phyloP scores from a whole-genome alignment of 1,140 invertebrate genomes.

The Cotesia vestalis region DNA sequence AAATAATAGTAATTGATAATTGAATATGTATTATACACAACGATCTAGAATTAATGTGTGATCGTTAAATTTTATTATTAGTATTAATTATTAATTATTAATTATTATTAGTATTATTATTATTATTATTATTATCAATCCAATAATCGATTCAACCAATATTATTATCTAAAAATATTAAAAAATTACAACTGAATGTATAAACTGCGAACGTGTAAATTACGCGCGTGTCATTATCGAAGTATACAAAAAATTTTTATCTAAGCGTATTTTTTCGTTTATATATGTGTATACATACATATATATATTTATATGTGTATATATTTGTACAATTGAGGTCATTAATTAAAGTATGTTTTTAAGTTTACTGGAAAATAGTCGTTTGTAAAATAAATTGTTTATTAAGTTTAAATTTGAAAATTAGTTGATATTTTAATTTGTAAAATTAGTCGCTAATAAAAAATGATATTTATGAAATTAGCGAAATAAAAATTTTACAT shows the following conservation, averaged over 20 bases:
- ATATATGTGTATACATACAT: constrained; percentile 29
- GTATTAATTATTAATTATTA: neutral
- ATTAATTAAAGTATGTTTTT: too few species aligned
- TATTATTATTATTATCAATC: neutral
- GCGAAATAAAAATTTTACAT: too few species aligned
- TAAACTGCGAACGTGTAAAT: constrained; percentile 35
- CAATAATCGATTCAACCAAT: constrained; percentile 23
- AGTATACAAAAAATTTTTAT: constrained; percentile 41
- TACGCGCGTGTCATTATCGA: constrained; percentile 43
- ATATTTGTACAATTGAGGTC: neutral
- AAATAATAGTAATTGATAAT: neutral
- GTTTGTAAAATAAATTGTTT: too few species aligned
- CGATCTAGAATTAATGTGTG: constrained; percentile 11
- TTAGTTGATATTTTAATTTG: too few species aligned
- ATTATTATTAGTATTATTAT: neutral
- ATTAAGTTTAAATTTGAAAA: too few species aligned
- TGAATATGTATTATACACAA: constrained; percentile 14
- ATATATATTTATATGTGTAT: constrained; percentile 34
- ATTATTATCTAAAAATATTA: neutral
- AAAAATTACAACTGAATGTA: constrained; percentile 25
- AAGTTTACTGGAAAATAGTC: too few species aligned
- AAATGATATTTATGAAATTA: too few species aligned
- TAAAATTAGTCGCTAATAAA: too few species aligned
- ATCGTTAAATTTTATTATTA: constrained; percentile 17
- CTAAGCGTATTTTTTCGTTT: constrained; percentile 45